These are phyloP conservation scores for Lepilemur ruficaudatus DNA, from an alignment of 2,797 vertebrate genomes.

Conservation along the genomic window DNA sequence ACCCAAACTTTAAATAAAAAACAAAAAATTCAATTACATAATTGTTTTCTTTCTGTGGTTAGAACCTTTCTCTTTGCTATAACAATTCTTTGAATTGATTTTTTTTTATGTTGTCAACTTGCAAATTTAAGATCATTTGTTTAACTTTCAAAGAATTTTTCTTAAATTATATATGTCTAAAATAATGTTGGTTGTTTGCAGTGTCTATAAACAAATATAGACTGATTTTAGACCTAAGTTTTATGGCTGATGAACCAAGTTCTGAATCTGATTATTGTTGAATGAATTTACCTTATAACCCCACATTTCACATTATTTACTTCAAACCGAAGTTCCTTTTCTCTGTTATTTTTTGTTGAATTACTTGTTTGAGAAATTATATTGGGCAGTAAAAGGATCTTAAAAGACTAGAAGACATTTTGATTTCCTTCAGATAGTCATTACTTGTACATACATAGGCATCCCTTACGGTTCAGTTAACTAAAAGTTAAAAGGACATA, in stretches of 20 bases:
- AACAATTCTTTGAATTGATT: slow-evolving; percentile 31
- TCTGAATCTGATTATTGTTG: not conserved
- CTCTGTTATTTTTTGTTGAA: not conserved
- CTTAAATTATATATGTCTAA: not conserved
- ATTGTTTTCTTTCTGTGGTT: not conserved
- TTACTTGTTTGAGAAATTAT: not conserved
- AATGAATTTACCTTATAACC: not conserved
- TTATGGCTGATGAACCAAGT: not conserved
- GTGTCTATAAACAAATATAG: not conserved
- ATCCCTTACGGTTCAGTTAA: not conserved
- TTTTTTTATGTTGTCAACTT: not conserved
- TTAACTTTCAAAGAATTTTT: not conserved
- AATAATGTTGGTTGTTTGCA: not conserved
- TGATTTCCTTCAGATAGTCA: not conserved
- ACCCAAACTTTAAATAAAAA: not conserved
- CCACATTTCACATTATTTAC: not conserved
- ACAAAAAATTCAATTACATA: not conserved
- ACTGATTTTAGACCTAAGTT: not conserved
- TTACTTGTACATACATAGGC: not conserved
- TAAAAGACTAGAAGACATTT: not conserved
- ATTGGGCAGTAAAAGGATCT: not conserved
- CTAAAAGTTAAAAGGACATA: not conserved
- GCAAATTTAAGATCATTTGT: not conserved
- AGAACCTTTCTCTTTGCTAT: not conserved
- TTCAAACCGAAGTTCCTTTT: not conserved